Percentiles rank a stretch among this genome's conserved stretches.
phyloP scores from a whole-genome alignment of 2,113 vertebrate species.

The Cololabis saira region DNA sequence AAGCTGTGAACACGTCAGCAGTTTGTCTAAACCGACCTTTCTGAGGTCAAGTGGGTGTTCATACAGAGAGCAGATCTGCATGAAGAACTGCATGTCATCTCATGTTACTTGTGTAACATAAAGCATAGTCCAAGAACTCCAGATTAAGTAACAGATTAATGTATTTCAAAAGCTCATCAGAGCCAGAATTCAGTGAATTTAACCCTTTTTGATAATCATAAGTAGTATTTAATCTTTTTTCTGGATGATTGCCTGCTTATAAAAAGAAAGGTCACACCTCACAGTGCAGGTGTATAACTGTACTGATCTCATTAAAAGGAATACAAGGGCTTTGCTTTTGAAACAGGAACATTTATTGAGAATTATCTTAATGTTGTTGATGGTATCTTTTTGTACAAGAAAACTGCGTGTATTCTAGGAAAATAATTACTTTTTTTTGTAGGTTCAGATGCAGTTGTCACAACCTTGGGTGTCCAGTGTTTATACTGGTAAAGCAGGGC shows the following conservation, averaged over 20 bases:
- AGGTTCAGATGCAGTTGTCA: constrained; percentile 3
- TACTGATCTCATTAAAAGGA: background rate
- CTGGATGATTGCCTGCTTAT: background rate
- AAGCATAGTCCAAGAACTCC: constrained; percentile 18
- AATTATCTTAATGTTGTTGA: constrained; percentile 2
- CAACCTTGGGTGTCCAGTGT: constrained; percentile 30
- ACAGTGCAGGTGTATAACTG: background rate
- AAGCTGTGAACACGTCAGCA: background rate
- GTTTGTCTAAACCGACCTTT: constrained; percentile 11
- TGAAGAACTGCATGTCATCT: background rate
- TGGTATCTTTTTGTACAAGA: background rate
- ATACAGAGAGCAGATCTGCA: background rate
- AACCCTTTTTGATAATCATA: background rate
- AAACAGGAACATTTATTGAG: background rate
- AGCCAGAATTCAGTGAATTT: background rate
- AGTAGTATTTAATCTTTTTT: constrained; percentile 5
- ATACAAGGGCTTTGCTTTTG: background rate
- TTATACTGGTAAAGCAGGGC: constrained; percentile 17
- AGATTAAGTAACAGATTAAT: background rate
- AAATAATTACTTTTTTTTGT: background rate
- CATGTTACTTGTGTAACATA: constrained; percentile 1
- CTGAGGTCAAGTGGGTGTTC: background rate
- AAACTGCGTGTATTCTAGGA: constrained; percentile 1
- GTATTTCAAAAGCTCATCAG: constrained; percentile 6
- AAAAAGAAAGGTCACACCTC: background rate